Conservation (phyloP, 2,797 vertebrate species). For the Mus minutoides region DNA sequence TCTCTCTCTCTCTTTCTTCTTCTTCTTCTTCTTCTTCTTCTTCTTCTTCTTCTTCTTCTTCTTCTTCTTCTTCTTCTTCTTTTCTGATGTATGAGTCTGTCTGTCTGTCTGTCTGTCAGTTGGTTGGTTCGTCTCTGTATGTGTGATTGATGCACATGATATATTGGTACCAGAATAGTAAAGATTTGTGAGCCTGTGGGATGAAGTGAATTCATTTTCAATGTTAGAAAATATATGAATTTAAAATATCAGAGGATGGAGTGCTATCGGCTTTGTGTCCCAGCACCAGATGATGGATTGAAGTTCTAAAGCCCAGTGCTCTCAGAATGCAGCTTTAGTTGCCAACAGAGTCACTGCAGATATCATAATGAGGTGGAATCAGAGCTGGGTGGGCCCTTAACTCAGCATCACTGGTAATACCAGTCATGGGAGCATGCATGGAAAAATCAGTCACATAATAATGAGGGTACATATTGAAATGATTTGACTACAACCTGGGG, state of each 20-base stretch:
- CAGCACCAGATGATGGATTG: background rate
- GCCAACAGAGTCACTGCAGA: background rate
- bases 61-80: background rate
- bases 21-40: background rate
- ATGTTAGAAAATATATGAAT: background rate
- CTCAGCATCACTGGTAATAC: background rate
- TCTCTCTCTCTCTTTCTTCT: background rate
- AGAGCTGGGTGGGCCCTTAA: background rate
- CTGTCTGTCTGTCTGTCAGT: background rate
- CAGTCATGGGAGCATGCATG: background rate
- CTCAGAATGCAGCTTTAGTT: background rate
- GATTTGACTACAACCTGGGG: background rate
- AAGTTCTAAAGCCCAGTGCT: background rate
- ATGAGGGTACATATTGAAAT: background rate
- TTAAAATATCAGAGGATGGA: background rate
- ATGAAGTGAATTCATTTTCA: background rate
- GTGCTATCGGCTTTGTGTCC: background rate
- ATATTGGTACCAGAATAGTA: background rate
- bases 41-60: too few species aligned
- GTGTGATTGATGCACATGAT: background rate
- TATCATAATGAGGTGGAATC: background rate
- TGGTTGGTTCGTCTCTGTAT: background rate
- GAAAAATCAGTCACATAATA: background rate
- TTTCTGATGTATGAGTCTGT: background rate
- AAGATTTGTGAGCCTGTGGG: background rate